Evolutionary conservation across 2,797 vertebrate genomes (phyloP).

Genomic region (Muraenolepis orangiensis): DNA sequence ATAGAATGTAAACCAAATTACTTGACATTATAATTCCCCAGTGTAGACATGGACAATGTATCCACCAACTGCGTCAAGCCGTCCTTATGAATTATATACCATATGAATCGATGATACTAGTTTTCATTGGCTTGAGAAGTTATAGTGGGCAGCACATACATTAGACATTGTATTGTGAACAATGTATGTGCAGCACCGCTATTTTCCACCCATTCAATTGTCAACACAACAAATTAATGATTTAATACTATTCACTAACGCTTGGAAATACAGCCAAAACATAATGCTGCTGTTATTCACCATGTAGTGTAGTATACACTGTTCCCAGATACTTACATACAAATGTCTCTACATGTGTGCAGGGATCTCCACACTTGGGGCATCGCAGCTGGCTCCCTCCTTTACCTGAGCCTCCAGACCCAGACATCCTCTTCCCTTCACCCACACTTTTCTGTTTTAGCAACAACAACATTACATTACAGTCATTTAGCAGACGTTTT

Average conservation of each 20-base stretch:
- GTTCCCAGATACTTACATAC: constrained; percentile 81
- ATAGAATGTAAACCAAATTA: background rate
- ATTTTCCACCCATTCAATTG: background rate
- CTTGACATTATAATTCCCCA: background rate
- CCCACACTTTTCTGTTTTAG: constrained; percentile 81
- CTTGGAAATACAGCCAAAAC: background rate
- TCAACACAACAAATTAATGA: background rate
- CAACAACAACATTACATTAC: constrained; percentile 23
- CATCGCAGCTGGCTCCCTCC: constrained; percentile 92
- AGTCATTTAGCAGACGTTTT: no score
- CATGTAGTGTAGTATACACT: background rate
- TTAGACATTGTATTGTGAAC: background rate
- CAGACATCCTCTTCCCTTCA: constrained; percentile 81
- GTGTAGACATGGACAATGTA: background rate
- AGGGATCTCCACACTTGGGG: constrained; percentile 95
- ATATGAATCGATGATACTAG: background rate
- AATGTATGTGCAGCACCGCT: background rate
- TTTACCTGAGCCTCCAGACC: constrained; percentile 90
- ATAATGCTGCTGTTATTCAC: no score
- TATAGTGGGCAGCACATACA: background rate
- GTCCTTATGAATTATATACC: no score
- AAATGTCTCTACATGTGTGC: constrained; percentile 97
- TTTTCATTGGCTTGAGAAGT: background rate
- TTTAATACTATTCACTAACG: background rate
- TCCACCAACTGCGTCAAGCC: background rate